phyloP scores from a whole-genome alignment of 2,113 vertebrate genomes.

The Miniopterus natalensis region DNA sequence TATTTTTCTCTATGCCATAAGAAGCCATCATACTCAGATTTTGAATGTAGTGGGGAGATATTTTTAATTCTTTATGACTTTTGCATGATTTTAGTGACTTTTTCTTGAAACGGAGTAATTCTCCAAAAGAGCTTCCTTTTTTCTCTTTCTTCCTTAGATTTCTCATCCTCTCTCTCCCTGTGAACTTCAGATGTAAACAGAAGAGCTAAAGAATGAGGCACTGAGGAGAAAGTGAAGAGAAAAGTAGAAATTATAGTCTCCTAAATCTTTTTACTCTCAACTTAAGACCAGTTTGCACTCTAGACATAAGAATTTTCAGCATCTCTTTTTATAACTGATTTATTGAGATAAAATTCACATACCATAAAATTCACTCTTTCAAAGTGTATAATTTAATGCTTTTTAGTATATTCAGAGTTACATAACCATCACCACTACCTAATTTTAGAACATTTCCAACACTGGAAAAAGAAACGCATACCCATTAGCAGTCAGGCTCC shows the following conservation, averaged over 20 bases:
- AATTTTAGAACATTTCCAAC: neutral
- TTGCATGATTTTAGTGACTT: neutral
- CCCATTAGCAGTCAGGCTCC: neutral
- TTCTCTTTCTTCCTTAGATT: neutral
- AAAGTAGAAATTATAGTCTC: neutral
- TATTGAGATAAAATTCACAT: conserved; percentile 7
- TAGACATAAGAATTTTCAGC: neutral
- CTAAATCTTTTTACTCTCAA: neutral
- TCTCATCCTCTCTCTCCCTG: neutral
- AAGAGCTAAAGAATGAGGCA: neutral
- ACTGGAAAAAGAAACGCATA: neutral
- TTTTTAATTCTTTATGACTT: neutral
- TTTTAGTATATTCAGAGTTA: conserved; percentile 9
- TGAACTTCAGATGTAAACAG: neutral
- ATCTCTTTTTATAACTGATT: neutral
- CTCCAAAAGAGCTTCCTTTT: neutral
- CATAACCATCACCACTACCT: neutral
- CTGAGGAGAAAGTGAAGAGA: neutral
- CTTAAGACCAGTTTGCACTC: neutral
- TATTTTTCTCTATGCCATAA: neutral
- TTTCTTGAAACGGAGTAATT: neutral
- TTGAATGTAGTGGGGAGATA: neutral
- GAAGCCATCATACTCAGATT: neutral
- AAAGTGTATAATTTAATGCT: neutral
- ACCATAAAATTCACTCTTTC: neutral